Evolutionary conservation across 2,797 vertebrate species (phyloP), one percentile per base, ranked within the genome.

Genomic region (Aldrovandia affinis): DNA sequence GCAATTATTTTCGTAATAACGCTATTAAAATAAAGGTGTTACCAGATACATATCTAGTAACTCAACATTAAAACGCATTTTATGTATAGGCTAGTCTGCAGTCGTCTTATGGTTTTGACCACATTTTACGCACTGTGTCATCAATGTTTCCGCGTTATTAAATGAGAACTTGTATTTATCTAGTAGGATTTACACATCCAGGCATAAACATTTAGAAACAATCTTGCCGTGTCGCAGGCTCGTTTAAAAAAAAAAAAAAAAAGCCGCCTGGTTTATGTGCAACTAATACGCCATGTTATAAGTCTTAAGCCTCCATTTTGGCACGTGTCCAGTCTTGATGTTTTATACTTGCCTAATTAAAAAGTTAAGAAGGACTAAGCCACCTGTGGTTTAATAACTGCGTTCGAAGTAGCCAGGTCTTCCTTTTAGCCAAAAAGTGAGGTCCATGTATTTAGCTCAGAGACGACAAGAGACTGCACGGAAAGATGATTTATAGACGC

Each of bases 341-440:
- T 80, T 25, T 84, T 50, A 80, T 68, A 80, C 63, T 28, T 52
- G 78, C 33, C 78, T 33, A n/a, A 80, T 81, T 65, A 54, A 55
- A 36, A 81, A 44, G n/a, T 80, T 84, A 80, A 84, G 39, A 59
- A 83, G 79, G 65, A 84, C 78, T 84, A 65, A 79, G 77, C 59
- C 83, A 47, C 59, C 63, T 44, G 77, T 80, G 50, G 80, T 57
- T 84, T 55, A 80, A 84, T 70, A 80, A 81, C 55, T 84, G 78
- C 78, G 33, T 52, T 73, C 50, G 47, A n/a, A 54, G n/a, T 59
- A 61, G 59, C 44, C 65, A 25, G 81, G 42, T 75, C 79, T 87
- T 88, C 81, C 12, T 61, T 55, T 81, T 63, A 85, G 75, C 86
- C 81, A 84, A 78, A 83, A 77, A 78, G 3, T 25, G 7, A 22